phyloP scores from a whole-genome alignment of 2,888 invertebrate genomes.

The Eumacrocentrus americanus region DNA sequence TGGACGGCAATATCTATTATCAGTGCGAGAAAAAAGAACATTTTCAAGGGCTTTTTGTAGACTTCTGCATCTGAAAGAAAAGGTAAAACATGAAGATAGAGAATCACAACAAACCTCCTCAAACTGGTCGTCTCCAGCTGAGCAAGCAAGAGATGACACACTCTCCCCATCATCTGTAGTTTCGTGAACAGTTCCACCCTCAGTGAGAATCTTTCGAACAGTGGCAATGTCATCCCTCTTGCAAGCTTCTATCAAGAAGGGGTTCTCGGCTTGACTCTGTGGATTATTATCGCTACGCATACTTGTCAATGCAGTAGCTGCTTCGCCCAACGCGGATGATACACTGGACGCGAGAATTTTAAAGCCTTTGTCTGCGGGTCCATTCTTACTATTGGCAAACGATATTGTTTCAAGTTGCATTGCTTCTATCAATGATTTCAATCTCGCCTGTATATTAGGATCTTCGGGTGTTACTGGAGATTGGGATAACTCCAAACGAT shows the following conservation, averaged over 20 bases:
- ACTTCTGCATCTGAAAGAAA: no score
- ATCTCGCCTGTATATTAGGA: slow-evolving; percentile 85
- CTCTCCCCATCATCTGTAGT: slow-evolving; percentile 98
- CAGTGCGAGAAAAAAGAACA: not conserved
- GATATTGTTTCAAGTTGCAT: slow-evolving; percentile 87
- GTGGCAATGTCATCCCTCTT: slow-evolving; percentile 94
- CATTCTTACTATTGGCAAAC: slow-evolving; percentile 79
- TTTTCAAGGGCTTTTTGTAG: no score
- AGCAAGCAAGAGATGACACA: slow-evolving; percentile 92
- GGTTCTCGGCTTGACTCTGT: slow-evolving; percentile 69
- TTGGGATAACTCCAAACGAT: slow-evolving; percentile 68
- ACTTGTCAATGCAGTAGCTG: slow-evolving; percentile 93
- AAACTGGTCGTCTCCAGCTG: slow-evolving; percentile 96
- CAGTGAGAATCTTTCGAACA: slow-evolving; percentile 88
- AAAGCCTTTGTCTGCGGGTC: slow-evolving; percentile 88
- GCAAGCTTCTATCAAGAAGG: slow-evolving; percentile 89
- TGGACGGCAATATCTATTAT: slow-evolving; percentile 83
- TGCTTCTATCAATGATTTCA: slow-evolving; percentile 92
- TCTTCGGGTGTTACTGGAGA: slow-evolving; percentile 69
- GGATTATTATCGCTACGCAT: slow-evolving; percentile 94
- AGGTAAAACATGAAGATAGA: not conserved
- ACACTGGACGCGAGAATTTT: slow-evolving; percentile 86
- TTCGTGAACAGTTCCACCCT: slow-evolving; percentile 93
- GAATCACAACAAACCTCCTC: slow-evolving; percentile 73
- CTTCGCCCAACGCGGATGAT: slow-evolving; percentile 95